These are phyloP conservation scores for Bradynema listronoti DNA, from an alignment of 1,140 invertebrate species.

Conservation along the genomic window DNA sequence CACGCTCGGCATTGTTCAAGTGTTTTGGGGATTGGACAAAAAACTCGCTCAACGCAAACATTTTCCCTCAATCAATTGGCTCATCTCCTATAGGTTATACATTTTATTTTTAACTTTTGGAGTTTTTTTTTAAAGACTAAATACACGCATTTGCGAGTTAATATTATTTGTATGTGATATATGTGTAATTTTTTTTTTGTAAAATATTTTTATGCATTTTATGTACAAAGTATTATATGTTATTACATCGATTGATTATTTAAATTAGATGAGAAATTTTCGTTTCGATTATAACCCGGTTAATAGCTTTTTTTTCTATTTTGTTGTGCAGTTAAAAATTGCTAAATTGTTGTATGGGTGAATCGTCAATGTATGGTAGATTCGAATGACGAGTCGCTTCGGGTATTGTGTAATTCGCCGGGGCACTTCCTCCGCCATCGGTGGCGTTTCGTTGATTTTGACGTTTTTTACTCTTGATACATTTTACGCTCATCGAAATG, in stretches of 20 bases:
- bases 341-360: conserved; percentile 45
- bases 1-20: conserved; percentile 97
- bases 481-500: conserved; percentile 23
- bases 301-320: no score
- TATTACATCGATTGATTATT: no score
- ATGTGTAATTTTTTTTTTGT: not conserved
- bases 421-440: conserved; percentile 5
- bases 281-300: no score
- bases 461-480: conserved; percentile 33
- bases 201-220: not conserved
- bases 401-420: conserved; percentile 44
- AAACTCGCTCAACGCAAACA: conserved; percentile 98
- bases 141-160: conserved; percentile 13
- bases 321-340: no score
- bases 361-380: conserved; percentile 49
- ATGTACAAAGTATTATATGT: no score
- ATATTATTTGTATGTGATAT: conserved; percentile 16
- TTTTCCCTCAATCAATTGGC: conserved; percentile 99
- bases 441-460: not conserved
- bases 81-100: conserved; percentile 79
- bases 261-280: no score
- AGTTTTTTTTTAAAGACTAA: not conserved
- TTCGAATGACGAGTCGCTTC: conserved; percentile 45
- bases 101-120: conserved; percentile 16
- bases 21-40: conserved; percentile 99